Evolutionary conservation across 1,140 invertebrate species (phyloP), one percentile per base, ranked within the genome.

Genomic region (Kradibia gibbosae): DNA sequence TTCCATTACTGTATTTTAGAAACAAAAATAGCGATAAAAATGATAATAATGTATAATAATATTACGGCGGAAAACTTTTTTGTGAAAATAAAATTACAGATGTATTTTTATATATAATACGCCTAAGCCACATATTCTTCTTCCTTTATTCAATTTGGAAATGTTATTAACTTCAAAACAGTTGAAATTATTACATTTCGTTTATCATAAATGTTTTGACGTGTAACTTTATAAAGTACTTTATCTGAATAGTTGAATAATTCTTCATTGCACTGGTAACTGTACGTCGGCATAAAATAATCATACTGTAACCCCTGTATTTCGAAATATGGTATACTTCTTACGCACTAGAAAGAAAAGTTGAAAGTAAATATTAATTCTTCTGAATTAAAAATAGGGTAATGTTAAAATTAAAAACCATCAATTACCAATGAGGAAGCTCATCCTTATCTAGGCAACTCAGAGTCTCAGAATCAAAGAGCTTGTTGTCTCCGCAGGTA

Each of bases 391-490:
- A 60, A 60, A 10, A 13, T 11, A 31, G 13, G 31, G 17, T 10
- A 53, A 11, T 8, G 0, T 31, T 8, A 28, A 11, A 31, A 60
- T n/a, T n/a, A 31, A 60, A 11, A 60, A 60, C n/a, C 34, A 7
- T 25, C 8, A 25, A 10, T 85, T 84, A 93, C 92, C 93, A 93
- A 84, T 94, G 93, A 42, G 94, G 94, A 39, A 95, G 94, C 74
- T 95, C 91, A 84, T 96, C 95, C 0, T 94, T 94, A 73, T 97
- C 96, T 87, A 97, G 94, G 85, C 97, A 98, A 71, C 96, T 95
- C 4, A 97, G 91, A 83, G 94, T 94, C 60, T 94, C 92, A 82
- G 96, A 95, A 85, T 98, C 96, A 85, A 98, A 96, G 25, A 97
- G 94, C 89, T 96, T 96, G 84, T 94, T 96, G 81, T 97, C 95